These are phyloP conservation scores for Campoletis sonorensis DNA, from an alignment of 1,140 invertebrate species.

Conservation along the genomic window DNA sequence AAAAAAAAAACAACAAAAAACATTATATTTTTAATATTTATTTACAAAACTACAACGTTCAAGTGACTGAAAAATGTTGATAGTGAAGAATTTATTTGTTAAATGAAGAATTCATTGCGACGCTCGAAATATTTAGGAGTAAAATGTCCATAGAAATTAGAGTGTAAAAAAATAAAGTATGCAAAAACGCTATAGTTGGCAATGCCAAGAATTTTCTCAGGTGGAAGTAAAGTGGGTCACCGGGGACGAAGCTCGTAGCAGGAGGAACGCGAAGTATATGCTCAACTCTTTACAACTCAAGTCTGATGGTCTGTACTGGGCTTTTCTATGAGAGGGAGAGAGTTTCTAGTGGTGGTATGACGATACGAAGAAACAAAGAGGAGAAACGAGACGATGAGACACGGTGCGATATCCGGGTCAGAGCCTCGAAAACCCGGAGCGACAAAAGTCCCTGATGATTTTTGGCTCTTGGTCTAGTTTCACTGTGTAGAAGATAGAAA, in stretches of 20 bases:
- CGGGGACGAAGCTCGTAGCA: constrained; percentile 3
- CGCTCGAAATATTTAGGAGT: too few relatives aligned
- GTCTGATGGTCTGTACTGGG: constrained; percentile 4
- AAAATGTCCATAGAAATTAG: neutral
- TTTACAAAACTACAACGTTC: too few relatives aligned
- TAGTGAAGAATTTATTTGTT: too few relatives aligned
- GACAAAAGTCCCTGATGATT: constrained; percentile 32
- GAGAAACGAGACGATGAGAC: constrained; percentile 14
- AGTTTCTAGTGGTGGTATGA: neutral
- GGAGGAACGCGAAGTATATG: neutral
- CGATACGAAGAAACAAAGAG: constrained; percentile 21
- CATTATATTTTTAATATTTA: too few relatives aligned
- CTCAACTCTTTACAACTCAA: constrained; percentile 18
- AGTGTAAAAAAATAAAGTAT: constrained; percentile 4
- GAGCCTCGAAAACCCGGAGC: constrained; percentile 13
- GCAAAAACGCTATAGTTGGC: neutral
- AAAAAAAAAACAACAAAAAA: too few relatives aligned
- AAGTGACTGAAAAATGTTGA: too few relatives aligned
- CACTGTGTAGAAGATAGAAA: neutral
- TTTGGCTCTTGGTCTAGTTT: constrained; percentile 32
- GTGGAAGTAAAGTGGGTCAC: constrained; percentile 9
- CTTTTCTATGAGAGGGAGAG: constrained; percentile 4
- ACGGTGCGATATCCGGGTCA: constrained; percentile 4
- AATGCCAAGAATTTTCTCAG: constrained; percentile 25
- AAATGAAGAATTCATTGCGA: too few relatives aligned